phyloP scores from a whole-genome alignment of 1,140 invertebrate species.

The Drosophila equinoxialis region DNA sequence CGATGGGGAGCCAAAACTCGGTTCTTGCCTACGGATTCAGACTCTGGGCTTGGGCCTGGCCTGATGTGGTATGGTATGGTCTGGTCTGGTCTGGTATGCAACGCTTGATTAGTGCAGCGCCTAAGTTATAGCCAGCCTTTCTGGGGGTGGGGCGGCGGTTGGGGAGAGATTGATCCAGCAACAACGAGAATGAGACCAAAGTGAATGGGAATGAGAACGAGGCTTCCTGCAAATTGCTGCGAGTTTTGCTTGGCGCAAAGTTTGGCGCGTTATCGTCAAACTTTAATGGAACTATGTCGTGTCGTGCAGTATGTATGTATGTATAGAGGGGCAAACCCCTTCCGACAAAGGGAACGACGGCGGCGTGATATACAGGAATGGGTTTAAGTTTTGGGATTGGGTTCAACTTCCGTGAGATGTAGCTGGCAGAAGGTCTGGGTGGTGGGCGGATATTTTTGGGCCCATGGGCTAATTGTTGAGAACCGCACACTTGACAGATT shows the following conservation, averaged over 20 bases:
- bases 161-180: background rate
- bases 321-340: too few species aligned
- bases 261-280: conserved; percentile 72
- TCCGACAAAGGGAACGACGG: background rate
- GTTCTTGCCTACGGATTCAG: background rate
- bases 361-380: background rate
- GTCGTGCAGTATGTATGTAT: conserved; percentile 37
- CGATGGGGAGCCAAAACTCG: conserved; percentile 35
- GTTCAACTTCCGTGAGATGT: background rate
- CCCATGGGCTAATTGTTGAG: conserved; percentile 13
- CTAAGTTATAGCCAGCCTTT: conserved; percentile 51
- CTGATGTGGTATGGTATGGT: background rate
- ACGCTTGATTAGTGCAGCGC: conserved; percentile 67
- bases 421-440: too few species aligned
- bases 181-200: background rate
- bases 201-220: background rate
- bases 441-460: background rate
- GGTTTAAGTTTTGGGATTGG: background rate
- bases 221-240: conserved; percentile 64
- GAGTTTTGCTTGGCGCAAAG: conserved; percentile 61
- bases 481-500: conserved; percentile 22
- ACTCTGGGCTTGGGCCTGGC: background rate
- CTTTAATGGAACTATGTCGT: conserved; percentile 75
- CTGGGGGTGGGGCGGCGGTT: too few species aligned
- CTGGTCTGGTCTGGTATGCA: conserved; percentile 48